These are phyloP conservation scores for Gastrophryne carolinensis DNA, from an alignment of 2,797 vertebrate species.

Conservation along the genomic window DNA sequence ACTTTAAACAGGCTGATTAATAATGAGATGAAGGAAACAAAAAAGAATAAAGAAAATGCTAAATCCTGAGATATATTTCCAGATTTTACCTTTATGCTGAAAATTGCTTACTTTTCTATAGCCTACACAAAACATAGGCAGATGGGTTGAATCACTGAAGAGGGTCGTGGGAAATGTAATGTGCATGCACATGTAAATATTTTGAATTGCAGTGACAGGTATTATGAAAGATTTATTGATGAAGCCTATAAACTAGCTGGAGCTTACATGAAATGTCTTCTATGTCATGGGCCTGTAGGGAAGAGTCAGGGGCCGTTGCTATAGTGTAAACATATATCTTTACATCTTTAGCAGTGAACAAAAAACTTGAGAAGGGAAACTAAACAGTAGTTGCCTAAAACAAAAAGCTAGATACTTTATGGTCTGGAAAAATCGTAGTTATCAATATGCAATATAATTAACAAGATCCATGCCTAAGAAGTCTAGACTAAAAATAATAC, in stretches of 20 bases:
- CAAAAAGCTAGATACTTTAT: no score
- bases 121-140: not conserved
- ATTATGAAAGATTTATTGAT: not conserved
- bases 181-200: conserved; percentile 8
- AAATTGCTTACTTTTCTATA: conserved; percentile 18
- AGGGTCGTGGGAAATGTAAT: conserved; percentile 5
- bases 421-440: no score
- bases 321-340: not conserved
- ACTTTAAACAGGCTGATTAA: no score
- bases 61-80: no score
- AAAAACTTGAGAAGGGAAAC: no score
- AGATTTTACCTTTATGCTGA: no score
- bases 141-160: conserved; percentile 20
- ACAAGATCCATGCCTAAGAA: no score
- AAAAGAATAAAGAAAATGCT: no score
- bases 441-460: no score
- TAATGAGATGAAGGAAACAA: no score
- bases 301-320: not conserved
- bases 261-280: conserved; percentile 8
- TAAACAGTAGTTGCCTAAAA: not conserved
- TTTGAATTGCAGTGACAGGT: not conserved
- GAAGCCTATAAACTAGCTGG: not conserved
- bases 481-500: no score
- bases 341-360: not conserved
- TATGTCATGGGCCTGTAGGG: not conserved